Evolutionary conservation across 2,888 invertebrate genomes (phyloP).

Genomic region (Netelia virgata): DNA sequence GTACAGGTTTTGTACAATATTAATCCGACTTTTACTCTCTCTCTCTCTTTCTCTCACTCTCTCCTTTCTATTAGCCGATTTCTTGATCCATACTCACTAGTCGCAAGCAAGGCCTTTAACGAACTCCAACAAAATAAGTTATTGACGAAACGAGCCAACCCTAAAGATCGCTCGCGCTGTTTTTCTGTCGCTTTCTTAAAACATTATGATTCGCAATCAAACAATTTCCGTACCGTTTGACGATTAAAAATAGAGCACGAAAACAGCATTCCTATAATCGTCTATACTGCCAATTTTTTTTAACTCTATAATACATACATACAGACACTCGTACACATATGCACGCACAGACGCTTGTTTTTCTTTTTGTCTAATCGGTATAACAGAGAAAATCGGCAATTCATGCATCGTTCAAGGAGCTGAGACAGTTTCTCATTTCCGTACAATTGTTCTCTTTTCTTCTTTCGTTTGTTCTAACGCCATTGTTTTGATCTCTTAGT

Average conservation of each 20-base stretch:
- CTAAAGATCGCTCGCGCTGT: slow-evolving; percentile 28
- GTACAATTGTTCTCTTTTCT: slow-evolving; percentile 14
- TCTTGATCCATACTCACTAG: slow-evolving; percentile 30
- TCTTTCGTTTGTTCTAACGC: slow-evolving; percentile 25
- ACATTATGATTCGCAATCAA: slow-evolving; percentile 27
- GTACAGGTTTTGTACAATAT: slow-evolving; percentile 68
- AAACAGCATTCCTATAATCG: slow-evolving; percentile 36
- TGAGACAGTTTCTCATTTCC: slow-evolving; percentile 15
- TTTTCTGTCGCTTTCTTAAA: slow-evolving; percentile 21
- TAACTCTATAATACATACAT: slow-evolving; percentile 62
- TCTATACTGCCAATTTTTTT: slow-evolving; percentile 34
- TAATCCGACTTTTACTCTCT: slow-evolving; percentile 59
- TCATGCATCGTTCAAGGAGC: neutral
- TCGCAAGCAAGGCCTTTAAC: slow-evolving; percentile 50
- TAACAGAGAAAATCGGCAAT: slow-evolving; percentile 13
- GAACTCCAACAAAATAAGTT: slow-evolving; percentile 48
- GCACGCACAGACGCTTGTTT: slow-evolving; percentile 30
- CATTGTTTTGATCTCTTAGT: slow-evolving; percentile 26
- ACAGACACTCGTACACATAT: slow-evolving; percentile 52
- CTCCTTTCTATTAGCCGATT: slow-evolving; percentile 19
- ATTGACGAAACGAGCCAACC: slow-evolving; percentile 18
- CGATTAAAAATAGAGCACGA: slow-evolving; percentile 49
- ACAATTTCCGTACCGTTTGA: slow-evolving; percentile 18
- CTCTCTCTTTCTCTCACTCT: slow-evolving; percentile 22
- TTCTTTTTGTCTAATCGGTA: slow-evolving; percentile 21